A percentile compares a stretch with the other conserved stretches of the same genome.
phyloP scores from a whole-genome alignment of 2,888 invertebrate genomes.

The Polymixis lichenea region DNA sequence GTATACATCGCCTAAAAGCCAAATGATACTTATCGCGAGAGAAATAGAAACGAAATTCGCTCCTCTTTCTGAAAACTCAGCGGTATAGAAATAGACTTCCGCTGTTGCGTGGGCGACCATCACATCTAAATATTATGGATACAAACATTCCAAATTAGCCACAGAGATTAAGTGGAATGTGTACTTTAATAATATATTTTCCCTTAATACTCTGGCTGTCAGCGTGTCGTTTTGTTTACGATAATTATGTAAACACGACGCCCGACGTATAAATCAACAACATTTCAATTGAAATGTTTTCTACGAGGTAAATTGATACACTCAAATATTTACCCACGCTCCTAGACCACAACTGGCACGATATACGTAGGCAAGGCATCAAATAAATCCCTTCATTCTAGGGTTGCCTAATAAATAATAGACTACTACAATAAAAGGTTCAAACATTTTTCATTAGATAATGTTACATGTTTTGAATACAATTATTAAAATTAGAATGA shows the following conservation, averaged over 20 bases:
- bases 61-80: slow-evolving; percentile 53
- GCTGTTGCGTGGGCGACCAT: slow-evolving; percentile 81
- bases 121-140: slow-evolving; percentile 83
- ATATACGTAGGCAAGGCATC: slow-evolving; percentile 42
- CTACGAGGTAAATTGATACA: slow-evolving; percentile 67
- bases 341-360: slow-evolving; percentile 66
- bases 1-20: slow-evolving; percentile 32
- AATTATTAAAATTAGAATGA: slow-evolving; percentile 81
- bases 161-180: slow-evolving; percentile 65
- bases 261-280: slow-evolving; percentile 62
- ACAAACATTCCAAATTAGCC: slow-evolving; percentile 80
- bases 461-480: slow-evolving; percentile 78
- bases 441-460: slow-evolving; percentile 69
- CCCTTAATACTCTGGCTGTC: slow-evolving; percentile 61
- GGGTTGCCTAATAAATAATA: slow-evolving; percentile 48
- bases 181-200: slow-evolving; percentile 64
- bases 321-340: slow-evolving; percentile 73
- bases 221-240: slow-evolving; percentile 60
- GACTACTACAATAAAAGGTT: slow-evolving; percentile 34
- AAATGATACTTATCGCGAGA: slow-evolving; percentile 52
- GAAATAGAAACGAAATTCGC: slow-evolving; percentile 64
- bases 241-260: slow-evolving; percentile 63
- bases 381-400: slow-evolving; percentile 60
- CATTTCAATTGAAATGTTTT: slow-evolving; percentile 67
- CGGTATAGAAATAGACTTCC: slow-evolving; percentile 78